Evolutionary conservation across 2,113 vertebrate species (phyloP), one percentile per base, ranked within the genome.

Genomic region (Heptranchias perlo): DNA sequence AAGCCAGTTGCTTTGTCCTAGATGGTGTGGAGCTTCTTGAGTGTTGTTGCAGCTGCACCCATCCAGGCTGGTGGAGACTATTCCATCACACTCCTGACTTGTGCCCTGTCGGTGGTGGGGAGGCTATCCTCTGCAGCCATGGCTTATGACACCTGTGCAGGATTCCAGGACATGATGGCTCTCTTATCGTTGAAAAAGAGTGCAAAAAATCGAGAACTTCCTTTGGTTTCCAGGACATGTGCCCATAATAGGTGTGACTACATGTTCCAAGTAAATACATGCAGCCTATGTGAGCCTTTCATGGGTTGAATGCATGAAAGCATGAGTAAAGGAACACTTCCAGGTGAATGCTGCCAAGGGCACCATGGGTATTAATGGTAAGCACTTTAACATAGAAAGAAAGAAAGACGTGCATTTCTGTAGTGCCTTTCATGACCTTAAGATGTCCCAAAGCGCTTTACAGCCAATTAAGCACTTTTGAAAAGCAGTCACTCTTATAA

Each of bases 1-100:
- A 62, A 93, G 35, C 61, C 58, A 93, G 64, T 93, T 93, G 58
- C 89, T 93, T 93, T 62, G 89, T 23, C 89, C 62, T 31, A 35
- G 87, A 93, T 62, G 58, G 58, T 93, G 35, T 62, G 35, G 1
- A 93, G 21, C 58, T 62, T 61, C 54, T 62, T 31, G 10, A 16
- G 10, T 91, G 89, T 93, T 93, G 54, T 93, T 64, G 58, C 89
- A 93, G 89, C 89, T 93, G 89, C 35, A 93, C 35, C 52, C 58
- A 3, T 93, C 61, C 58, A 21, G 5, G 54, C 89, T 18, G 62
- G 89, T 62, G 89, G 54, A 28, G n/a, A 39, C 35, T 21, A 61
- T 93, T 93, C 58, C 58, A 62, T 64, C 89, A 62, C 89, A 25
- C 89, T 39, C n/a, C 35, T 8, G n/a, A 92, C 54, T 18, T 93